phyloP scores from a whole-genome alignment of 2,113 vertebrate species.

The Peucedramus taeniatus region DNA sequence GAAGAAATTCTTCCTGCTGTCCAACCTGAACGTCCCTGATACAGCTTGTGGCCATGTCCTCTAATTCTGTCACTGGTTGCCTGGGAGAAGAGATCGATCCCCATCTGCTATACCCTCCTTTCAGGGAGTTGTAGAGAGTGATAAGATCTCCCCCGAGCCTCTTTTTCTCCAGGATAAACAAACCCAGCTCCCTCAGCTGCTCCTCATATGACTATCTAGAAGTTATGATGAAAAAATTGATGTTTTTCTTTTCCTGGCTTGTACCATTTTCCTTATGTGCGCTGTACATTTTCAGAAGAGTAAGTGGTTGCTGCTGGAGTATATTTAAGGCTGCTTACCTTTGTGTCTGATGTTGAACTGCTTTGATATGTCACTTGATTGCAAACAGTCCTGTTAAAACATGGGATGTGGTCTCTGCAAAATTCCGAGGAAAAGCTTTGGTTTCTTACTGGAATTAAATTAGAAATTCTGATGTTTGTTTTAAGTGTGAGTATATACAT shows the following conservation, averaged over 20 bases:
- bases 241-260: not conserved
- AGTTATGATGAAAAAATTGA: not conserved
- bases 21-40: not conserved
- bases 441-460: not conserved
- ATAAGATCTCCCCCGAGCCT: not conserved
- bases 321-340: not conserved
- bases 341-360: not conserved
- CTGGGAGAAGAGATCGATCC: rapidly evolving
- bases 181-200: not conserved
- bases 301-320: not conserved
- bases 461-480: not conserved
- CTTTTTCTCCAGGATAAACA: not conserved
- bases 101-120: not conserved
- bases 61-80: not conserved
- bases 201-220: not conserved
- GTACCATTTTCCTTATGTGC: not conserved
- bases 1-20: not conserved
- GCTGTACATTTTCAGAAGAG: not conserved
- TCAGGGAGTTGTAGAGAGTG: not conserved
- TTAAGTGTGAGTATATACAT: not conserved
- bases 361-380: not conserved
- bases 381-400: not conserved
- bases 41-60: not conserved
- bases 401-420: not conserved
- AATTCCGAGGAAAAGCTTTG: not conserved